Evolutionary conservation across 2,888 invertebrate species (phyloP), one percentile per base, ranked within the genome.

Genomic region (Syrphus vitripennis): DNA sequence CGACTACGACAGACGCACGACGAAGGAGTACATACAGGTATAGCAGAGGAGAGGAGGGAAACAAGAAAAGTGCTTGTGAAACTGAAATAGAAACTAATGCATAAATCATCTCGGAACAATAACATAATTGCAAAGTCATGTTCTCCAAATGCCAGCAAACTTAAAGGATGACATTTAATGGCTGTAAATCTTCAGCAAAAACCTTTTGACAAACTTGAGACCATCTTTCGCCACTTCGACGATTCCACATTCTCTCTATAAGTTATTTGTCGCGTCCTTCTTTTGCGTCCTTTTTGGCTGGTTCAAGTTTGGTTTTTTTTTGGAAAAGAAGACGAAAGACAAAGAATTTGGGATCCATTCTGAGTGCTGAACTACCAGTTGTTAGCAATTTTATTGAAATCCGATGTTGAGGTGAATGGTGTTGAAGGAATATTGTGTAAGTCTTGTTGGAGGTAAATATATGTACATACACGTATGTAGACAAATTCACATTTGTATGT

Each of bases 121-220:
- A 84, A 81, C 84, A 84, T 84, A 84, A 84, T 84, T 84, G 84
- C 84, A 84, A 84, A 84, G 81, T 84, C 84, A 84, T 84, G 84
- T 84, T 76, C 81, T 77, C 40, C 65, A 53, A 77, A 81, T 84
- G 84, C 80, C 76, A 81, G 76, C 80, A 72, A 84, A 84, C 81
- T 84, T 84, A 84, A 72, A 81, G 72, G 81, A 81, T 76, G 84
- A 81, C 84, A 84, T 84, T 81, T 84, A 84, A 84, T 81, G 84
- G 81, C 77, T 84, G 84, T 84, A 84, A 84, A 84, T 84, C 84
- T 84, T 70, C 65, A 79, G 72, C 42, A 84, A 83, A n/a, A 77
- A 81, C 81, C 84, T 81, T 81, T 81, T 81, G 84, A 81, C 81
- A 84, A 81, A 77, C 76, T 81, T 81, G 72, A 76, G 77, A 77